Evolutionary conservation across 2,113 vertebrate species (phyloP), one percentile per base, ranked within the genome.

Genomic region (Cygnus buccinator): DNA sequence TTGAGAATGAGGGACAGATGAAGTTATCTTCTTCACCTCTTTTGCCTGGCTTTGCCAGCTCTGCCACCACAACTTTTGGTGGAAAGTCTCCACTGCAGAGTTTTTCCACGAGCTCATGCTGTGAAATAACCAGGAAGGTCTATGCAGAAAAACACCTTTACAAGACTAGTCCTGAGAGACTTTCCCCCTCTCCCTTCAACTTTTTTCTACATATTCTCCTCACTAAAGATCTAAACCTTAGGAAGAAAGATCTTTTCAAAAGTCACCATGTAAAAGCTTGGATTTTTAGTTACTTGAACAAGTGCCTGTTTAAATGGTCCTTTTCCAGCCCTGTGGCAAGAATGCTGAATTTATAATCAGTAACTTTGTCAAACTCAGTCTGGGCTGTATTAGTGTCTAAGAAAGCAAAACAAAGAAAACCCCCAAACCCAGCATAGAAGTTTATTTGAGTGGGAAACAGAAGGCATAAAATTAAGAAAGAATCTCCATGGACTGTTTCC

Each of bases 391-490:
- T 87, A 82, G 12, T 48, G 72, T 87, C 31, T 75, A 61, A 86
- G 67, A 57, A 95, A 78, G 66, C 78, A 79, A 92, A 93, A 79
- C 48, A 85, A 72, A 91, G 57, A 9, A 50, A 50, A 23, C 20
- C 13, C 41, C 58, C 54, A 81, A 89, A 59, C 46, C 43, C 63
- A 89, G 76, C 48, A 81, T 44, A 73, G 18, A 23, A 80, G 28
- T 63, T 85, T 46, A 73, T 77, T 72, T 37, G 8, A 85, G 75
- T 87, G 59, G 75, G 46, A 91, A 91, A 95, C 21, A 73, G 77
- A 79, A 91, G 67, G 44, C 44, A 76, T 80, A 87, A 95, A 95
- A 91, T 80, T 73, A 88, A 85, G 82, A 68, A 95, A 91, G 54
- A 93, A 84, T 83, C 28, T 77, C 59, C 4, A 2, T 50, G n/a